These are phyloP conservation scores for Zootermopsis nevadensis DNA, from an alignment of 2,888 invertebrate genomes.

Conservation along the genomic window DNA sequence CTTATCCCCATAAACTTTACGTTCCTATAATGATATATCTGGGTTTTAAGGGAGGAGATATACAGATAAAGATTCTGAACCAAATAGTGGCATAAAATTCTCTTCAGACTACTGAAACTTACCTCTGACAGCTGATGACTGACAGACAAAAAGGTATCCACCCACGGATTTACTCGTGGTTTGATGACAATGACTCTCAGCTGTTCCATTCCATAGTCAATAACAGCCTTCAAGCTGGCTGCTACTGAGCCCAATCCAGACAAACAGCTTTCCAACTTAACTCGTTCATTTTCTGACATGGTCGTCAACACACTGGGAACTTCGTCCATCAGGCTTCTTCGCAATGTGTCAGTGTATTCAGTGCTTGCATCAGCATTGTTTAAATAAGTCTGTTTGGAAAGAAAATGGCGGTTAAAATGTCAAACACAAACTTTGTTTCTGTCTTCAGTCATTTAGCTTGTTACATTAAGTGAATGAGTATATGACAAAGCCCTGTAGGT, in stretches of 20 bases:
- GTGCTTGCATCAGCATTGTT: conserved; percentile 93
- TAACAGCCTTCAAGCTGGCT: conserved; percentile 71
- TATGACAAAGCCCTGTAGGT: too few relatives aligned
- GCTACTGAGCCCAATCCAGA: conserved; percentile 70
- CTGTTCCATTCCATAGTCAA: conserved; percentile 85
- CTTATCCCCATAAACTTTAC: not conserved
- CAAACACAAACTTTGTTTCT: too few relatives aligned
- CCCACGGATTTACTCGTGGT: conserved; percentile 84
- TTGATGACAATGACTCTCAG: conserved; percentile 83
- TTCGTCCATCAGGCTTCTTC: conserved; percentile 78
- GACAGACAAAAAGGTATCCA: conserved; percentile 81
- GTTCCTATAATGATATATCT: not conserved
- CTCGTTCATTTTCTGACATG: conserved; percentile 73
- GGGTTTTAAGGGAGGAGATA: not conserved
- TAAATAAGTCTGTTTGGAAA: conserved; percentile 75
- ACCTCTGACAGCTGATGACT: conserved; percentile 87
- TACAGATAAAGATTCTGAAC: too few relatives aligned
- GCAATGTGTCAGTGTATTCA: conserved; percentile 90
- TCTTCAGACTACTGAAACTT: conserved; percentile 50
- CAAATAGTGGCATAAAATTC: too few relatives aligned
- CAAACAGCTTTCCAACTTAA: conserved; percentile 79
- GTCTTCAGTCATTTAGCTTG: too few relatives aligned
- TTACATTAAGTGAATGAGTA: too few relatives aligned
- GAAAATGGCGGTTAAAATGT: not conserved
- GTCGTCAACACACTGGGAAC: conserved; percentile 73